phyloP scores from a whole-genome alignment of 1,140 invertebrate species.

The Lucilia cuprina region DNA sequence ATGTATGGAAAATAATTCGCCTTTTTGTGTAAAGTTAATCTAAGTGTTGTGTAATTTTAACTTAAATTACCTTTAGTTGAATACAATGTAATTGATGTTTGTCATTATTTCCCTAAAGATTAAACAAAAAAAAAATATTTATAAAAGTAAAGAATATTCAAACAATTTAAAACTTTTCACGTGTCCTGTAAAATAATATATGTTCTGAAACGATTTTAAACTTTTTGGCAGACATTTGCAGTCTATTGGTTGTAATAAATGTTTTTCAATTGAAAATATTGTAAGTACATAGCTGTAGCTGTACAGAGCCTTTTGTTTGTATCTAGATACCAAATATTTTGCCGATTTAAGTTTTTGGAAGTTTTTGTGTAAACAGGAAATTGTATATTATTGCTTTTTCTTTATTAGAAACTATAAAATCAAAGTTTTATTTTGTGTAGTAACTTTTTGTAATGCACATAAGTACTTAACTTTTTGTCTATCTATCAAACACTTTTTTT shows the following conservation, averaged over 20 bases:
- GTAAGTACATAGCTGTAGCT: no score
- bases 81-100: not conserved
- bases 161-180: not conserved
- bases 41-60: not conserved
- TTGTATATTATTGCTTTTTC: slow-evolving; percentile 8
- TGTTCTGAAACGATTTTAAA: not conserved
- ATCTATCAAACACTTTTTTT: not conserved
- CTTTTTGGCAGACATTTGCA: not conserved
- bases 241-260: no score
- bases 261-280: slow-evolving; percentile 12
- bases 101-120: not conserved
- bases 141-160: no score
- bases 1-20: not conserved
- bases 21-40: not conserved
- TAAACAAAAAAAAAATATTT: not conserved
- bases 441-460: no score
- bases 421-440: not conserved
- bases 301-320: no score
- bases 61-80: not conserved
- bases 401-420: slow-evolving; percentile 3
- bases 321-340: no score
- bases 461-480: not conserved
- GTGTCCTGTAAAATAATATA: not conserved
- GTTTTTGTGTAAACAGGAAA: not conserved
- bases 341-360: not conserved